These are phyloP conservation scores for Leptinotarsa juncta DNA, from an alignment of 2,888 invertebrate species.

Conservation along the genomic window DNA sequence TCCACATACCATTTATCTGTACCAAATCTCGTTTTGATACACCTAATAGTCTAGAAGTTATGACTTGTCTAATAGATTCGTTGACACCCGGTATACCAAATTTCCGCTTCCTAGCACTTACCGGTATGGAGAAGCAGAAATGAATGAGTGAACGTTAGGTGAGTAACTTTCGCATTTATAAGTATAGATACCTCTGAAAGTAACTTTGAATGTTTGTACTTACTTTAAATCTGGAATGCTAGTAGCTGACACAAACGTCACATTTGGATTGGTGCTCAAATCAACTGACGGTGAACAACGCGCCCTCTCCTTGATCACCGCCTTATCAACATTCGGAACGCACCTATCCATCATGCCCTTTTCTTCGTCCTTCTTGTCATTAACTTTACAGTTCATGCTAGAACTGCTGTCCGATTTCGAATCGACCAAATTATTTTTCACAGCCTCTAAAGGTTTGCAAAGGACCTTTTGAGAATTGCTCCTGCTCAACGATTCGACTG, in stretches of 20 bases:
- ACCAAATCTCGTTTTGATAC: too few species aligned
- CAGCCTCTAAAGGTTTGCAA: conserved; percentile 52
- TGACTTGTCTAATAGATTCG: too few species aligned
- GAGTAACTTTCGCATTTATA: too few species aligned
- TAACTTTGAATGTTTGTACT: conserved; percentile 25
- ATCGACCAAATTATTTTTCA: conserved; percentile 51
- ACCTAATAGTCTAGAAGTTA: too few species aligned
- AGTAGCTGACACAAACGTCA: conserved; percentile 60
- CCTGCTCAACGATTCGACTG: conserved; percentile 52
- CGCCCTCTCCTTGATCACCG: conserved; percentile 46
- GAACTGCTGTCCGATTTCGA: conserved; percentile 61
- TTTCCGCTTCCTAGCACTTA: too few species aligned
- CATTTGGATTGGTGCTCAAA: conserved; percentile 60
- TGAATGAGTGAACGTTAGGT: too few species aligned
- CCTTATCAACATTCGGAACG: conserved; percentile 29
- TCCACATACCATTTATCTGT: too few species aligned
- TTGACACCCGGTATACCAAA: too few species aligned
- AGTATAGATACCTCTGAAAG: too few species aligned
- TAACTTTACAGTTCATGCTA: conserved; percentile 42
- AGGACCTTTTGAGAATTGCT: conserved; percentile 55
- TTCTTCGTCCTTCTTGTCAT: conserved; percentile 28
- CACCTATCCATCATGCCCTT: conserved; percentile 35
- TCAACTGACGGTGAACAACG: conserved; percentile 61
- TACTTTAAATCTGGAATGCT: conserved; percentile 60
- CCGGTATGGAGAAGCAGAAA: too few species aligned